Conservation (phyloP, 2,888 invertebrate species). For the Drosophila acutilabella region DNA sequence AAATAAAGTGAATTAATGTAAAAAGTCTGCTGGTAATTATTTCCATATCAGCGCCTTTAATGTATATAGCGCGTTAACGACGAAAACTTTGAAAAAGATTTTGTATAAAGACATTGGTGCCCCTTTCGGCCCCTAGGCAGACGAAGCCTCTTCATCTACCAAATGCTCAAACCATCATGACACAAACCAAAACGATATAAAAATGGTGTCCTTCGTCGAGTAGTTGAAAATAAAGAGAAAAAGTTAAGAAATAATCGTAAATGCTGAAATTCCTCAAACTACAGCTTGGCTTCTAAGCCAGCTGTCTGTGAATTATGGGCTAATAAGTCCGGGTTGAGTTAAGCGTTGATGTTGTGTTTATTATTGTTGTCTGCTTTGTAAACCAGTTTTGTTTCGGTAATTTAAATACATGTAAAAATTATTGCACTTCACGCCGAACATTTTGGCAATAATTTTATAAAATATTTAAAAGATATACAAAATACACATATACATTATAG, state of each 20-base stretch:
- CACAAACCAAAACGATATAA: slow-evolving; percentile 38
- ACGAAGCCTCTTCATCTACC: neutral
- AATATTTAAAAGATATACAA: slow-evolving; percentile 38
- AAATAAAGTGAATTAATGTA: slow-evolving; percentile 23
- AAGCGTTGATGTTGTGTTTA: slow-evolving; percentile 11
- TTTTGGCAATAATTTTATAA: slow-evolving; percentile 69
- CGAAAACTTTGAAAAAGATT: slow-evolving; percentile 63
- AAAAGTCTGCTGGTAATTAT: slow-evolving; percentile 73
- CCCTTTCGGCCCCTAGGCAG: neutral
- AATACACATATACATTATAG: slow-evolving; percentile 24
- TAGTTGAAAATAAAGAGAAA: slow-evolving; percentile 62
- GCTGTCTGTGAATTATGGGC: slow-evolving; percentile 76
- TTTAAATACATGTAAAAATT: slow-evolving; percentile 74
- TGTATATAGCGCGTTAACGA: slow-evolving; percentile 30
- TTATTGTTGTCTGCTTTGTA: slow-evolving; percentile 44
- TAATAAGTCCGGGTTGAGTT: slow-evolving; percentile 33
- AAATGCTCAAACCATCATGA: neutral
- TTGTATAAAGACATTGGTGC: slow-evolving; percentile 29
- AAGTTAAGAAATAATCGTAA: slow-evolving; percentile 54
- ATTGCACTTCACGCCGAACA: slow-evolving; percentile 62
- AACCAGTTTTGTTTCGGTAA: slow-evolving; percentile 67
- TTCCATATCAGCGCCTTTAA: slow-evolving; percentile 71
- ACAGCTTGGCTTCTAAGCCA: slow-evolving; percentile 67
- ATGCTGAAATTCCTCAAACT: slow-evolving; percentile 43
- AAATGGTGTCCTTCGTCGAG: slow-evolving; percentile 66